Evolutionary conservation across 2,797 vertebrate genomes (phyloP).

Genomic region (Megalops cyprinoides): DNA sequence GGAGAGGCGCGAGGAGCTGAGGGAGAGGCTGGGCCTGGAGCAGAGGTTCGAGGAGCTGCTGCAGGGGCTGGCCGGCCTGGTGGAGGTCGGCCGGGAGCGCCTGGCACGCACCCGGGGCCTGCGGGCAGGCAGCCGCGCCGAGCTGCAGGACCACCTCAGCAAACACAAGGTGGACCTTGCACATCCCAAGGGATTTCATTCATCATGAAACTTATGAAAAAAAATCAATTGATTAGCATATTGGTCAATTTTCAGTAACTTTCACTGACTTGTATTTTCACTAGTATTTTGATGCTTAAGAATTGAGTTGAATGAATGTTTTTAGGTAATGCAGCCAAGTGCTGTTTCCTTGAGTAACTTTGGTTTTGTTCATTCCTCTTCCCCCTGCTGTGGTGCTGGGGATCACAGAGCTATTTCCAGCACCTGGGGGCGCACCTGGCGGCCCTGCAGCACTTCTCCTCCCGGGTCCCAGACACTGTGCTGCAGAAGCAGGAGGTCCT

Average conservation of each 20-base stretch:
- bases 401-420: constrained; percentile 78
- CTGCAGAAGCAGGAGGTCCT: constrained; percentile 62
- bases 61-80: constrained; percentile 69
- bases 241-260: background rate
- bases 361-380: too few relatives aligned
- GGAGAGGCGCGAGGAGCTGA: constrained; percentile 62
- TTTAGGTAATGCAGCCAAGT: too few relatives aligned
- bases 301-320: background rate
- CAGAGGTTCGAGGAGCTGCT: constrained; percentile 72
- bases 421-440: constrained; percentile 68
- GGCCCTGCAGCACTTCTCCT: constrained; percentile 66
- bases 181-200: background rate
- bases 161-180: constrained; percentile 75
- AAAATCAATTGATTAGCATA: background rate
- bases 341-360: too few relatives aligned
- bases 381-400: constrained; percentile 15
- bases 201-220: background rate
- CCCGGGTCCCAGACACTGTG: constrained; percentile 61
- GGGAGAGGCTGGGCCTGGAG: constrained; percentile 62
- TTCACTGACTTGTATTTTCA: too few relatives aligned
- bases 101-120: constrained; percentile 55
- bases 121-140: constrained; percentile 60
- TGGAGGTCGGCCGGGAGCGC: constrained; percentile 71
- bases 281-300: too few relatives aligned
- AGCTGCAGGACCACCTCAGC: constrained; percentile 70